A percentile compares a stretch with the other conserved stretches of the same genome.
These are phyloP conservation scores for Glomeris maerens DNA, from an alignment of 1,140 invertebrate species.

Conservation along the genomic window DNA sequence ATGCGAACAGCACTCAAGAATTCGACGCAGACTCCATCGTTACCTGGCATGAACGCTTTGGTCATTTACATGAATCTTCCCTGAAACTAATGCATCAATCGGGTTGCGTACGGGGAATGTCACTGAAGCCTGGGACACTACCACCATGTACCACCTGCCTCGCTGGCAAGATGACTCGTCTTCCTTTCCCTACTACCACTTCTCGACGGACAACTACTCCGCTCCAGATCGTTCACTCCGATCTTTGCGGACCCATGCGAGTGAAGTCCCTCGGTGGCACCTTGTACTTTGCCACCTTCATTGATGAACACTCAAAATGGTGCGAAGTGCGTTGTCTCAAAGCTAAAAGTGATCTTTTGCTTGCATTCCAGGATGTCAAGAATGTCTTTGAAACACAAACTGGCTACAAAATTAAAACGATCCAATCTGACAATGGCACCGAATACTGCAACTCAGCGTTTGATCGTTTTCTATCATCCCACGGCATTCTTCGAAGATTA, in stretches of 20 bases:
- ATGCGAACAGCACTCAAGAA: not conserved
- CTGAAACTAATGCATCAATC: not conserved
- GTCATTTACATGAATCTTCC: not conserved
- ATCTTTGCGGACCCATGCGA: conserved; percentile 27
- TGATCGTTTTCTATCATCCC: not conserved
- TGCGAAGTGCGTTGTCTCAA: too few relatives aligned
- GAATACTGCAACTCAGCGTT: conserved; percentile 1
- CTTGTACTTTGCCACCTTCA: conserved; percentile 27
- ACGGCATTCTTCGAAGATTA: not conserved
- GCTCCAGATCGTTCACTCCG: conserved; percentile 23
- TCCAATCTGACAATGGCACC: conserved; percentile 2
- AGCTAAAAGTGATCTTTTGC: too few relatives aligned
- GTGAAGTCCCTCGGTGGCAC: conserved; percentile 22
- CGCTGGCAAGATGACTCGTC: not conserved
- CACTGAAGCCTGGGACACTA: not conserved
- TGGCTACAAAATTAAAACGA: conserved; percentile 10
- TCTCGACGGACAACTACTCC: conserved; percentile 11
- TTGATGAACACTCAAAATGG: conserved; percentile 31
- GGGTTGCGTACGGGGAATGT: not conserved
- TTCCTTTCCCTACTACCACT: not conserved
- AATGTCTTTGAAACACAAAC: too few relatives aligned
- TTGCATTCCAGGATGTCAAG: too few relatives aligned
- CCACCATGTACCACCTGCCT: not conserved
- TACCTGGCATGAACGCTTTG: conserved; percentile 2
- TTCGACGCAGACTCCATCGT: not conserved